These are phyloP conservation scores for Odontophorus gujanensis DNA, from an alignment of 2,113 vertebrate genomes.

Conservation along the genomic window DNA sequence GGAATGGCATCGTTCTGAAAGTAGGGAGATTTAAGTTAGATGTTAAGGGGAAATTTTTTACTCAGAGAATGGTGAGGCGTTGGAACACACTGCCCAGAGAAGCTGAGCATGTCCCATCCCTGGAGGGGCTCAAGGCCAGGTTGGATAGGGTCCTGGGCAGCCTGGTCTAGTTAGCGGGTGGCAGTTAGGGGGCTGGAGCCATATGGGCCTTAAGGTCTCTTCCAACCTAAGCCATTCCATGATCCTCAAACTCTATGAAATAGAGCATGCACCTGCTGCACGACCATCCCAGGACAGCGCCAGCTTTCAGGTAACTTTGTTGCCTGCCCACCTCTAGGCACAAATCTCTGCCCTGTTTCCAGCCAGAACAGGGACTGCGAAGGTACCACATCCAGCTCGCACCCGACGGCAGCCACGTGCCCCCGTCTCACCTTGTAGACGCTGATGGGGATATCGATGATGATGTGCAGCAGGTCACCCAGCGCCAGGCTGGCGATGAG, in stretches of 20 bases:
- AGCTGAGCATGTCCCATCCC: neutral
- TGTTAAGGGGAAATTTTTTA: neutral
- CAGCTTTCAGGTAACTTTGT: neutral
- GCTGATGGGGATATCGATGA: slow-evolving; percentile 90
- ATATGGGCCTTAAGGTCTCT: neutral
- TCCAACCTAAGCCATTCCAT: neutral
- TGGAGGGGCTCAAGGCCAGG: neutral
- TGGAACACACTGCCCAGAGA: neutral
- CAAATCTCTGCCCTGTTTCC: neutral
- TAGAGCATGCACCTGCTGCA: accelerated
- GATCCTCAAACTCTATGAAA: neutral
- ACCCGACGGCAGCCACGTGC: too few species aligned
- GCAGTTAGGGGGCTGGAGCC: neutral
- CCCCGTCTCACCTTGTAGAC: slow-evolving; percentile 85
- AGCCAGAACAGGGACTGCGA: neutral
- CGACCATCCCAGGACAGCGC: neutral
- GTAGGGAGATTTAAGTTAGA: neutral
- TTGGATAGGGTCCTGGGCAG: neutral
- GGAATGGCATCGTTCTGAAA: neutral
- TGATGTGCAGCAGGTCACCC: slow-evolving; percentile 89
- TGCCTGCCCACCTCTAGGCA: neutral
- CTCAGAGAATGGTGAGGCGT: neutral
- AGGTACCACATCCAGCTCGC: too few species aligned
- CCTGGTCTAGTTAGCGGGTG: neutral
- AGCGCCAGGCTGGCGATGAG: slow-evolving; percentile 91